Conservation (phyloP, 2,888 invertebrate species). For the Tetranychus piercei region DNA sequence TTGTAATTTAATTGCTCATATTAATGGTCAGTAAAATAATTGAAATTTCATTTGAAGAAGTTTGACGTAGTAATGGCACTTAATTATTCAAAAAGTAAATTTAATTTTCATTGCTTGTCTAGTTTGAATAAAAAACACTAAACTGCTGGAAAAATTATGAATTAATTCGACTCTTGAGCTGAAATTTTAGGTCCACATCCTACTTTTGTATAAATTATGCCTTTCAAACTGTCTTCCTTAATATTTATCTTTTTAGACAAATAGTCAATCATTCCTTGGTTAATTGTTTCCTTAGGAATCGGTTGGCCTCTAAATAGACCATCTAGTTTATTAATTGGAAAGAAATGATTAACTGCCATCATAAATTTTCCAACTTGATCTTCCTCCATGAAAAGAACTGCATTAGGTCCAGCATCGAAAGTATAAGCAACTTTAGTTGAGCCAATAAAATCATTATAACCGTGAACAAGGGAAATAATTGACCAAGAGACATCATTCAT, state of each 20-base stretch:
- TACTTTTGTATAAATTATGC: background rate
- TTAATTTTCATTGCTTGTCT: background rate
- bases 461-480: constrained; percentile 59
- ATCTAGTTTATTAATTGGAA: constrained; percentile 38
- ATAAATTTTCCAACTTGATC: constrained; percentile 51
- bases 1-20: no score
- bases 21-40: no score
- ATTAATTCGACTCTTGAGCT: background rate
- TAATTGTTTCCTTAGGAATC: background rate
- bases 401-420: constrained; percentile 96
- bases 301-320: background rate
- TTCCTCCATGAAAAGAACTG: constrained; percentile 64
- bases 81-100: no score
- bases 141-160: background rate
- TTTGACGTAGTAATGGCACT: no score
- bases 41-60: no score
- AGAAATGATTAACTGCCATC: constrained; percentile 48
- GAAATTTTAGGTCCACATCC: background rate
- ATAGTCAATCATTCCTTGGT: background rate
- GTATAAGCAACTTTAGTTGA: constrained; percentile 68
- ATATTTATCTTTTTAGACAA: background rate
- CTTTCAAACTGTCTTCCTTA: background rate
- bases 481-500: constrained; percentile 70
- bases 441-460: constrained; percentile 53
- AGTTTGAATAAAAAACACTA: background rate